A percentile compares a stretch with the other conserved stretches of the same genome.
These are phyloP conservation scores for Xylocopa sonorina DNA, from an alignment of 1,140 invertebrate species.

Conservation along the genomic window DNA sequence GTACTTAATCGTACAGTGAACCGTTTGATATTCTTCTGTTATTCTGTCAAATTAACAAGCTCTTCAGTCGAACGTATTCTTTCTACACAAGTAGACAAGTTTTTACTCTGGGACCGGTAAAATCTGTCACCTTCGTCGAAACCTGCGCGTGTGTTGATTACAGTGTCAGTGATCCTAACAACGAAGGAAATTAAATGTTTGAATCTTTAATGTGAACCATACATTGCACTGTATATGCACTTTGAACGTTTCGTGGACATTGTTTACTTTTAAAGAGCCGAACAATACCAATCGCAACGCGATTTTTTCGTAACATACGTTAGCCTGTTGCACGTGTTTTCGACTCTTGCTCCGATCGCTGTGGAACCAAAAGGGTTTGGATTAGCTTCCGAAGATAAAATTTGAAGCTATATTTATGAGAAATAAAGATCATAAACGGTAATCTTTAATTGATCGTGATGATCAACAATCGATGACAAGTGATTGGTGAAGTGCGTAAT, in stretches of 20 bases:
- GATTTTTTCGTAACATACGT: constrained; percentile 36
- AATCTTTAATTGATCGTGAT: constrained; percentile 13
- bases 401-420: background rate
- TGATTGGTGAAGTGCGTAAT: constrained; percentile 35
- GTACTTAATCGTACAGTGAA: background rate
- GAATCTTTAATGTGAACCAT: background rate
- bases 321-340: constrained; percentile 22
- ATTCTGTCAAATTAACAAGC: constrained; percentile 1
- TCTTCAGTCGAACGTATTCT: background rate
- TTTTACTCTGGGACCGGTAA: background rate
- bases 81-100: background rate
- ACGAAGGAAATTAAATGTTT: background rate
- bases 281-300: background rate
- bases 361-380: background rate
- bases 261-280: background rate
- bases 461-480: constrained; percentile 26
- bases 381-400: background rate
- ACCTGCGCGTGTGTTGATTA: background rate
- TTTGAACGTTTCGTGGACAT: background rate
- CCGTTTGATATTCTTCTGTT: background rate
- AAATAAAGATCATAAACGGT: background rate
- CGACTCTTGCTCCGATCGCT: background rate
- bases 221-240: background rate
- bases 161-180: constrained; percentile 23
- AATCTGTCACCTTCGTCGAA: background rate